A percentile compares a stretch with the other conserved stretches of the same genome.
Conservation (phyloP, 1,140 invertebrate genomes). For the Bathynomus jamesi region DNA sequence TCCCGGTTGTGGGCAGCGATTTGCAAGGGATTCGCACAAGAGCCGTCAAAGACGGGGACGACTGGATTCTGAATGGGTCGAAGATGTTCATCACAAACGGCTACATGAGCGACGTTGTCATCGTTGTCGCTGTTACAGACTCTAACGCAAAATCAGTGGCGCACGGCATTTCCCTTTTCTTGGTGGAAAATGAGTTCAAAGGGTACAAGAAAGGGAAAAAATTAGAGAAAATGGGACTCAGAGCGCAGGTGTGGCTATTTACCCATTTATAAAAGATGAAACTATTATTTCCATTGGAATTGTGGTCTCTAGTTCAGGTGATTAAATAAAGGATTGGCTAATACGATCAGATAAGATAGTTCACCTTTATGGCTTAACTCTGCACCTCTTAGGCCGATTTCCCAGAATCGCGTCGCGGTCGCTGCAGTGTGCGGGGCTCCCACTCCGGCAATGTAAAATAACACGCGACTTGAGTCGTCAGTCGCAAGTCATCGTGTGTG, state of each 20-base stretch:
- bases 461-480: too few species aligned
- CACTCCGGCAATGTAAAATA: too few species aligned
- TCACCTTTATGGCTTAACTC: too few species aligned
- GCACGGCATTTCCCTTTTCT: conserved; percentile 48
- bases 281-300: too few species aligned
- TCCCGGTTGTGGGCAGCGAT: conserved; percentile 40
- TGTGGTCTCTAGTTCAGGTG: too few species aligned
- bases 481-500: too few species aligned
- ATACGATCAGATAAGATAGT: too few species aligned
- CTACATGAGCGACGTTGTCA: conserved; percentile 45
- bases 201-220: conserved; percentile 48
- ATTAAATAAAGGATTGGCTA: too few species aligned
- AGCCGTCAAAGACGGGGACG: conserved; percentile 46
- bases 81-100: conserved; percentile 50
- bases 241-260: conserved; percentile 41
- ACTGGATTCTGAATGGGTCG: conserved; percentile 49
- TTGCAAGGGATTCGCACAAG: conserved; percentile 47
- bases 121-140: conserved; percentile 48
- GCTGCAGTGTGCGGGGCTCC: too few species aligned
- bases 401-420: too few species aligned
- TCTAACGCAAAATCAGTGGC: conserved; percentile 44
- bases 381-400: too few species aligned
- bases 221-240: conserved; percentile 47
- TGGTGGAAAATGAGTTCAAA: conserved; percentile 47
- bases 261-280: too few species aligned